Base-by-base conservation (phyloP, 2,888 invertebrate genomes). In the Alcis repandata region DNA sequence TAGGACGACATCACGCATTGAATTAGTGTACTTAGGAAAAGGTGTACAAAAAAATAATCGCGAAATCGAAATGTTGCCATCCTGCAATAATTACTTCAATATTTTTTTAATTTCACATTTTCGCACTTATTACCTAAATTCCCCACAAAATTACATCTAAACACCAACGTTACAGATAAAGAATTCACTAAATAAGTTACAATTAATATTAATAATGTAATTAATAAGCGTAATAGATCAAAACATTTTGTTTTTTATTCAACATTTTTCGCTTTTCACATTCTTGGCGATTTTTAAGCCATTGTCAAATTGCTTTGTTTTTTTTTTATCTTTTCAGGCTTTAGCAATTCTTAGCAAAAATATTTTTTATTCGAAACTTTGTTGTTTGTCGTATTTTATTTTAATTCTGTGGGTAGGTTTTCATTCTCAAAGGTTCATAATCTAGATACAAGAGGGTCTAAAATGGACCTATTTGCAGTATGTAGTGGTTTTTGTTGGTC, bases 161-260 rank as follows among this genome's bases (percentile, higher is more conserved):
- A 91, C 89, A 90, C 84, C 89, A 89, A 92, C 84, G 81, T 90
- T 91, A 90, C 82, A 84, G 80, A 80, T 89, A 87, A 79, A 85
- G 86, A 89, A 86, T 85, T 89, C 84, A 88, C 87, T 90, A 88
- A 90, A 86, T 89, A 91, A 88, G 84, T 88, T 87, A 86, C 84
- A 80, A 74, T 84, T 82, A 83, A 76, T 80, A 82, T 82, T 81
- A 85, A 85, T 86, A 88, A 89, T 89, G 87, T 90, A 90, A 90
- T 92, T 92, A 92, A 92, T 93, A 93, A 93, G 92, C 92, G 92
- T 93, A 93, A 90, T 93, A 92, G 92, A 92, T 92, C 89, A 91
- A 92, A 91, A 91, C 91, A 90, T 90, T 88, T 81, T 85, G 88
- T 89, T 89, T 90, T 89, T 88, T 83, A 69, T 71, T 73, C 51